phyloP scores from a whole-genome alignment of 1,140 invertebrate species.

The Bombus picipes region DNA sequence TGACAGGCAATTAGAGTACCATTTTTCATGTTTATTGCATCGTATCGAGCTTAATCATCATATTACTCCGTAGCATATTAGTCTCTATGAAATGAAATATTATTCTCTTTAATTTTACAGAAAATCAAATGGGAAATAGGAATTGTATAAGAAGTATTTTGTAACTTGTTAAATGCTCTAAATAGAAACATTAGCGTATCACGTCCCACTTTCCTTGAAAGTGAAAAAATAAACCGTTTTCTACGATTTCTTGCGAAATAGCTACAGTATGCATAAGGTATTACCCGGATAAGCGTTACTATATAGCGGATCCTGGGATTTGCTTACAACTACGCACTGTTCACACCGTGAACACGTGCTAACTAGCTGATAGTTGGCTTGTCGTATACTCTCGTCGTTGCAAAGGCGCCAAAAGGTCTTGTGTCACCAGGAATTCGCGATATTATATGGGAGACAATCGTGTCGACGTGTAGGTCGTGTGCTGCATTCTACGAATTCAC shows the following conservation, averaged over 20 bases:
- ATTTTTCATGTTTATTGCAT: slow-evolving; percentile 28
- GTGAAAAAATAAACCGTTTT: not conserved
- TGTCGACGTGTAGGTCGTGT: slow-evolving; percentile 56
- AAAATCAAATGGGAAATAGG: not conserved
- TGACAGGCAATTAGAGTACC: slow-evolving; percentile 19
- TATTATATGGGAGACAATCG: slow-evolving; percentile 38
- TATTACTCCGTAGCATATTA: not conserved
- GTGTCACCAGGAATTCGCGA: slow-evolving; percentile 30
- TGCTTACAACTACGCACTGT: slow-evolving; percentile 31
- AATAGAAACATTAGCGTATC: not conserved
- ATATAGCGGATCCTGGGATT: slow-evolving; percentile 1
- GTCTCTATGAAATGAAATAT: too few species aligned
- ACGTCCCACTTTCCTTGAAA: not conserved
- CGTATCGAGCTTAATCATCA: not conserved
- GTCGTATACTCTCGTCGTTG: slow-evolving; percentile 10
- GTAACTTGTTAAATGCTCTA: not conserved
- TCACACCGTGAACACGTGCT: slow-evolving; percentile 50
- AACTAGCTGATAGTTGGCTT: slow-evolving; percentile 32
- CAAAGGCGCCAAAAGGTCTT: slow-evolving; percentile 52
- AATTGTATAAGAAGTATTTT: not conserved
- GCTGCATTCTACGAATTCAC: slow-evolving; percentile 65
- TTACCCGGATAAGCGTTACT: not conserved
- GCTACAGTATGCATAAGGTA: not conserved
- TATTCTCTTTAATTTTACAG: not conserved
- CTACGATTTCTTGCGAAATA: slow-evolving; percentile 11